Base-by-base conservation (phyloP, 2,797 vertebrate species). In the Acrocephalus scirpaceus region DNA sequence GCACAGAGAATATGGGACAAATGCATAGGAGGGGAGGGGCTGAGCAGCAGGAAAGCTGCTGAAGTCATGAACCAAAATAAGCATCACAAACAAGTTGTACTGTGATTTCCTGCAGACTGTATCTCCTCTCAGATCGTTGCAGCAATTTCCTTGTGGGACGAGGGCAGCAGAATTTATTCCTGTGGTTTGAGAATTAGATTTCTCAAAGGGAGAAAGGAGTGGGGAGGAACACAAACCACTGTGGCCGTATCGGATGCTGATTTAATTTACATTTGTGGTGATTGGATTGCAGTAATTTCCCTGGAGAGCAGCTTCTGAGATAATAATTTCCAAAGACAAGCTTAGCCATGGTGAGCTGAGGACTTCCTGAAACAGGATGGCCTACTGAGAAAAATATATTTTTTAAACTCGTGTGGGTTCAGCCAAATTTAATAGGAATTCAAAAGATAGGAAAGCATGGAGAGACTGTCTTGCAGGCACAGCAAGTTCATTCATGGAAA, bases 201-300 rank as follows among this genome's bases (percentile, higher is more conserved):
- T 95, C 93, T 94, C 73, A 86, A 88, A 90, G 82, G 82, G 72
- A 92, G 57, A 95, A 84, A 77, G 57, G 73, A 95, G 93, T 61
- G 70, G 27, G 67, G 62, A 88, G 86, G 86, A 95, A 78, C 76
- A 92, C 66, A 86, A 94, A 54, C 85, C 76, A 47, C 73, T 60
- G 79, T 72, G 88, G 90, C 92, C 91, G 45, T 60, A 88, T 69
- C 62, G 36, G 79, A 95, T 90, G 82, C 70, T 95, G 94, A 95
- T 95, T 95, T 93, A 95, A 97, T 97, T 96, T 91, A 86, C 90
- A 75, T 95, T 91, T 93, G 92, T 81, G 66, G 86, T 95, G 93
- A 96, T 77, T 92, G 93, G 93, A 95, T 96, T 88, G 82, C 66
- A 90, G 86, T 94, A 95, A 95, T 95, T 97, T 96, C 95, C 86